These are phyloP conservation scores for Salvelinus namaycush DNA, from an alignment of 2,113 vertebrate species.

Conservation along the genomic window DNA sequence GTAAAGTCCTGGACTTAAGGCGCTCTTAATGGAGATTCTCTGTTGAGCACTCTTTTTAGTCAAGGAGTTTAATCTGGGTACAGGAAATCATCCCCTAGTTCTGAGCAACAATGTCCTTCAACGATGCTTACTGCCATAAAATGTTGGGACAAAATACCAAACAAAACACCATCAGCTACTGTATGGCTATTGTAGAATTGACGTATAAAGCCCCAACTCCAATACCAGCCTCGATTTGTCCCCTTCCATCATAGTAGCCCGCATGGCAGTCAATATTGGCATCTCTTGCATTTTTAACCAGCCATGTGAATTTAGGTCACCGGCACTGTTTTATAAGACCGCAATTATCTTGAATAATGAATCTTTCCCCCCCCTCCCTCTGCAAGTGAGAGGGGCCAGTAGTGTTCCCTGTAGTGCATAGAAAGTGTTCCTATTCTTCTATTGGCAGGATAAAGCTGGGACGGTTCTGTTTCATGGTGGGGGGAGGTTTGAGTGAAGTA, in stretches of 20 bases:
- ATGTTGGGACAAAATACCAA: too few relatives aligned
- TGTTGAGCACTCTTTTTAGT: too few relatives aligned
- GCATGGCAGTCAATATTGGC: neutral
- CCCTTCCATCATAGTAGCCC: neutral
- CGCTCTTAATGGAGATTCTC: too few relatives aligned
- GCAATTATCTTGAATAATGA: constrained; percentile 11
- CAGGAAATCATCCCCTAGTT: too few relatives aligned
- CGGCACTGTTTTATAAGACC: neutral
- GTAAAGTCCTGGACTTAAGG: too few relatives aligned
- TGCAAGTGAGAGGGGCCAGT: neutral
- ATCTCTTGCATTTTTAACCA: constrained; percentile 10
- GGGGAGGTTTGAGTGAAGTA: neutral
- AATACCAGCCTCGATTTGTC: neutral
- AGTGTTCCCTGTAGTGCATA: neutral
- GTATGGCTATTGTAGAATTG: too few relatives aligned
- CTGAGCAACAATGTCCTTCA: too few relatives aligned
- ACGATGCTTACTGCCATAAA: too few relatives aligned
- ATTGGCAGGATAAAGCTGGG: neutral
- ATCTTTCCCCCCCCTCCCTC: neutral
- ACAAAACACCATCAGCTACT: too few relatives aligned
- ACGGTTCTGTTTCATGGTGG: neutral
- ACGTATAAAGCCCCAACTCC: neutral
- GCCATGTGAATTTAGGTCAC: constrained; percentile 2
- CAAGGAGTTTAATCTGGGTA: too few relatives aligned
- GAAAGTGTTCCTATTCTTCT: neutral